Base-by-base conservation (phyloP, 2,888 invertebrate species). In the Phorcus lineatus region DNA sequence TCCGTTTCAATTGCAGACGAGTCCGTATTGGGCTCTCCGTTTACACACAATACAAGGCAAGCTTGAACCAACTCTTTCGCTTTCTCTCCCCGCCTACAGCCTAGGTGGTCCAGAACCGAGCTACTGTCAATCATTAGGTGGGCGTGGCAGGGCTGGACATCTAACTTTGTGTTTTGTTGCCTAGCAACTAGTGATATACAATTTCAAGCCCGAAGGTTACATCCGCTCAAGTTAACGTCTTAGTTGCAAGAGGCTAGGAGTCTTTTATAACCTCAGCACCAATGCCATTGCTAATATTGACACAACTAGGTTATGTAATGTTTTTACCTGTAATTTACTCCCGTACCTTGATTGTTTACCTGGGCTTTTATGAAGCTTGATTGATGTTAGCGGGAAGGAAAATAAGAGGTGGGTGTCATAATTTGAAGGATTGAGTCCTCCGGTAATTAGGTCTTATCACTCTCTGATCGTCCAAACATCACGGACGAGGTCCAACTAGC, bases 381-480 rank as follows among this genome's bases (percentile, higher is more conserved):
- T 70, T 70, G 70, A 70, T 70, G 70, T 70, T 16, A 70, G 36
- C 19, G 70, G 36, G 36, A 31, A 31, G 28, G 70, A 70, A 70
- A 70, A 70, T 70, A 70, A 11, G 70, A 19, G 70, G 70, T 70
- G 70, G 70, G 70, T 70, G 70, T 70, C 70, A 70, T 31, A 31
- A 70, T 70, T 70, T 31, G 70, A 70, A 36, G 36, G 70, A 70
- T 70, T 70, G 70, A 70, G 70, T 70, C 36, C 36, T 19, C 11
- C 40, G 36, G 70, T 70, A 70, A 70, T 70, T 70, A 70, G 40
- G 31, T 40, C 70, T 70, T 70, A 70, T 70, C 70, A 24, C 28
- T 36, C 19, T 16, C 31, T 36, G 70, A 70, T 70, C 70, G 70
- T 36, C 70, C 19, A 70, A 70, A 70, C 36, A 70, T 16, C 70